These are phyloP conservation scores for Oreochromis tanganicae DNA, from an alignment of 2,113 vertebrate species.

Conservation along the genomic window DNA sequence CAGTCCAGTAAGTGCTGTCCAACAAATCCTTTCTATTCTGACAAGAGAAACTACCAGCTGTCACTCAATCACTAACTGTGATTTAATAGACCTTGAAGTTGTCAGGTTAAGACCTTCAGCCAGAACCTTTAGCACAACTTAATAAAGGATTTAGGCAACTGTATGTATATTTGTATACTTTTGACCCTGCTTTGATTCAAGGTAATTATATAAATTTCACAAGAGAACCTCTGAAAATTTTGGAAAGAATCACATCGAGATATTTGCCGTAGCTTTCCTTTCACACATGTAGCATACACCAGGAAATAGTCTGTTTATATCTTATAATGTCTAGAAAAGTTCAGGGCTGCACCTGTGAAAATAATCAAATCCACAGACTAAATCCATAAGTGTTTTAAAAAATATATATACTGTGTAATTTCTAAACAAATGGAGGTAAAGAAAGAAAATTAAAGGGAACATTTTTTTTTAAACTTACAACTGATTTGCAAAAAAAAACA, in stretches of 20 bases:
- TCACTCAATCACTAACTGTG: background rate
- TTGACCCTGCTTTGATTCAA: accelerated
- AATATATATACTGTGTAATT: background rate
- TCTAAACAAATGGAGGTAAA: no score
- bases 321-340: background rate
- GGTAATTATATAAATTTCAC: background rate
- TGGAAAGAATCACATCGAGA: background rate
- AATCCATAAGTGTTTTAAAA: background rate
- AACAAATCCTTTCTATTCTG: background rate
- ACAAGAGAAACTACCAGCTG: background rate
- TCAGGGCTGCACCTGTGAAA: background rate
- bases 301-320: background rate
- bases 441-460: no score
- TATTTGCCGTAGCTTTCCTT: background rate
- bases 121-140: accelerated
- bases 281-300: background rate
- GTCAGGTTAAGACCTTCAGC: background rate
- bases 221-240: background rate
- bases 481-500: no score
- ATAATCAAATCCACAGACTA: background rate
- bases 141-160: background rate
- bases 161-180: background rate
- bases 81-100: background rate
- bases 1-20: background rate
- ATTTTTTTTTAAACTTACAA: no score